A percentile compares a stretch with the other conserved stretches of the same genome.
phyloP scores from a whole-genome alignment of 1,140 invertebrate species.

The Drosophila varians region DNA sequence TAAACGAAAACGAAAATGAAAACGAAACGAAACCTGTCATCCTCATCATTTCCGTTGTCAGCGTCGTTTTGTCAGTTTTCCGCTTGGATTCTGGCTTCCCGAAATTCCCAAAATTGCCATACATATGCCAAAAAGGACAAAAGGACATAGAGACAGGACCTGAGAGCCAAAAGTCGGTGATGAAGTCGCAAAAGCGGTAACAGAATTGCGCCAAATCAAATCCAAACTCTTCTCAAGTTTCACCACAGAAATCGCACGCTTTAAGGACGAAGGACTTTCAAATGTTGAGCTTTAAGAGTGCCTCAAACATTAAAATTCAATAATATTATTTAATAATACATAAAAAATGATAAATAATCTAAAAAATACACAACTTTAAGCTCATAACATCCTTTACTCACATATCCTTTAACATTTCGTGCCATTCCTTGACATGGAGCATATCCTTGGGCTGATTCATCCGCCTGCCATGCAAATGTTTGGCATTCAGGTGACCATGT shows the following conservation, averaged over 20 bases:
- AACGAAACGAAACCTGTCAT: conserved; percentile 33
- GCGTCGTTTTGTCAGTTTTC: background rate
- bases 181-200: background rate
- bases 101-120: too few species aligned
- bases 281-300: background rate
- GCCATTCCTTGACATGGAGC: background rate
- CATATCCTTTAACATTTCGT: background rate
- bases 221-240: background rate
- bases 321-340: too few species aligned
- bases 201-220: background rate
- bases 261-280: too few species aligned
- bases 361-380: too few species aligned
- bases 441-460: conserved; percentile 16
- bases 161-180: background rate
- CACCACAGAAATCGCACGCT: background rate
- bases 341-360: too few species aligned
- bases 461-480: conserved; percentile 18
- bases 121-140: background rate
- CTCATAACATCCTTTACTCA: background rate
- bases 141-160: background rate
- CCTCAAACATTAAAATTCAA: too few species aligned
- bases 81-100: conserved; percentile 4
- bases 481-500: conserved; percentile 6
- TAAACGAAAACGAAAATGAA: conserved; percentile 50
- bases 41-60: conserved; percentile 21